These are phyloP conservation scores for Machaerirhynchus nigripectus DNA, from an alignment of 2,113 vertebrate genomes.

Conservation along the genomic window DNA sequence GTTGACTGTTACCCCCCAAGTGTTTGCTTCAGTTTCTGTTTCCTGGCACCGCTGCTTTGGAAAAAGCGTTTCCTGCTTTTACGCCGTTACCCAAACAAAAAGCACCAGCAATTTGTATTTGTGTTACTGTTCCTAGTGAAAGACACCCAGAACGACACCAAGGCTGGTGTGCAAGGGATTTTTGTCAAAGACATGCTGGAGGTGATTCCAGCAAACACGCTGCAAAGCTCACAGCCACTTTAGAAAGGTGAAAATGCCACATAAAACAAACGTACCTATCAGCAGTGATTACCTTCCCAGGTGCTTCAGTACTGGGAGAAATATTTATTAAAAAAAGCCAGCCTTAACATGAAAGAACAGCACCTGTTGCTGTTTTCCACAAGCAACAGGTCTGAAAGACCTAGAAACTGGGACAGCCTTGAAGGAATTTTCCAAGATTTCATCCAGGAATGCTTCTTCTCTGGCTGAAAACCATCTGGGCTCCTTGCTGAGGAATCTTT, in stretches of 20 bases:
- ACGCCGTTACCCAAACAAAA: neutral
- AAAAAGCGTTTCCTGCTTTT: neutral
- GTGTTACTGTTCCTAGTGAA: neutral
- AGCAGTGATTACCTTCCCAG: neutral
- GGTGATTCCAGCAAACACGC: neutral
- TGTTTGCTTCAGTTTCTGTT: neutral
- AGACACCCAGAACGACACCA: neutral
- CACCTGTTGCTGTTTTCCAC: neutral
- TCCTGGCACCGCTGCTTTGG: neutral
- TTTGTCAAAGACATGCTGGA: neutral
- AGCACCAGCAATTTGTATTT: neutral
- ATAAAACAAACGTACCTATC: neutral
- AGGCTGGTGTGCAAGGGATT: neutral
- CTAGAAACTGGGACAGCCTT: neutral
- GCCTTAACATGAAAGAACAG: neutral
- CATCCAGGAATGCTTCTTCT: neutral
- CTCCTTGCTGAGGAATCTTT: neutral
- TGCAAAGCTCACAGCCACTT: neutral
- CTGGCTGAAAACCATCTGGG: neutral
- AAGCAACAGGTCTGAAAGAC: neutral
- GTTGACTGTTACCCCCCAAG: neutral
- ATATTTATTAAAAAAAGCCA: neutral
- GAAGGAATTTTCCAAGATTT: slow-evolving; percentile 6
- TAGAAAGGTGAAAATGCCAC: neutral
- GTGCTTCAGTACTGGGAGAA: neutral